phyloP scores from a whole-genome alignment of 2,888 invertebrate genomes.

The Meloe dianella region DNA sequence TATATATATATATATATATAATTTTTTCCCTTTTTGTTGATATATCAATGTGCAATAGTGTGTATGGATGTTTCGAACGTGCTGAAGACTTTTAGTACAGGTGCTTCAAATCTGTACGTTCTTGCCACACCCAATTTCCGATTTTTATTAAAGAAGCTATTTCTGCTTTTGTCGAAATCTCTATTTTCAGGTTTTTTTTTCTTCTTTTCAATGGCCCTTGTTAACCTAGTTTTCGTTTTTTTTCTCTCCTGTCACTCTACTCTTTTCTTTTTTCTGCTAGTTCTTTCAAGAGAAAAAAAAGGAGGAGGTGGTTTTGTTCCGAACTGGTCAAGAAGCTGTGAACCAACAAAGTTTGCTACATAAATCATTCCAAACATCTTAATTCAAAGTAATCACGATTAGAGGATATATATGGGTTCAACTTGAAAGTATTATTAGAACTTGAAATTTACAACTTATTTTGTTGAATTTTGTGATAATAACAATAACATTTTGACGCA shows the following conservation, averaged over 20 bases:
- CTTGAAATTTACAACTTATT: not conserved
- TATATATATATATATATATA: not conserved
- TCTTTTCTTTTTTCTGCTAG: not conserved
- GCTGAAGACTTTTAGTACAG: slow-evolving; percentile 12
- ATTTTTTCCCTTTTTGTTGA: slow-evolving; percentile 12
- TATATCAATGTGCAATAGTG: not conserved
- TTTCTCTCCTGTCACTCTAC: not conserved
- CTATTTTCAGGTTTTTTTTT: not conserved
- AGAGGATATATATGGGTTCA: not conserved
- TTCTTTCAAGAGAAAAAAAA: not conserved
- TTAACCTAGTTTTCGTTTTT: not conserved
- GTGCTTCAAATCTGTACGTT: slow-evolving; percentile 8
- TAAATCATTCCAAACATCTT: slow-evolving; percentile 4
- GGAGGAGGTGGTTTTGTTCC: not conserved
- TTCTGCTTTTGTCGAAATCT: slow-evolving; percentile 16
- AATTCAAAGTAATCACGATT: not conserved
- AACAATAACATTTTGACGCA: not conserved
- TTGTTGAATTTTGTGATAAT: not conserved
- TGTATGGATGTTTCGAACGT: slow-evolving; percentile 7
- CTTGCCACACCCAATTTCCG: slow-evolving; percentile 17
- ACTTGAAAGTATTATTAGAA: not conserved
- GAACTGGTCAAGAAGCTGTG: slow-evolving; percentile 10
- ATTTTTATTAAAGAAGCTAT: slow-evolving; percentile 19
- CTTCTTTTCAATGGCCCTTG: slow-evolving; percentile 1
- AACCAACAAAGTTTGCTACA: not conserved